Percentiles rank a stretch among this genome's conserved stretches.
Evolutionary conservation across 2,888 invertebrate species (phyloP).

Genomic region (Ophonus ardosiacus): DNA sequence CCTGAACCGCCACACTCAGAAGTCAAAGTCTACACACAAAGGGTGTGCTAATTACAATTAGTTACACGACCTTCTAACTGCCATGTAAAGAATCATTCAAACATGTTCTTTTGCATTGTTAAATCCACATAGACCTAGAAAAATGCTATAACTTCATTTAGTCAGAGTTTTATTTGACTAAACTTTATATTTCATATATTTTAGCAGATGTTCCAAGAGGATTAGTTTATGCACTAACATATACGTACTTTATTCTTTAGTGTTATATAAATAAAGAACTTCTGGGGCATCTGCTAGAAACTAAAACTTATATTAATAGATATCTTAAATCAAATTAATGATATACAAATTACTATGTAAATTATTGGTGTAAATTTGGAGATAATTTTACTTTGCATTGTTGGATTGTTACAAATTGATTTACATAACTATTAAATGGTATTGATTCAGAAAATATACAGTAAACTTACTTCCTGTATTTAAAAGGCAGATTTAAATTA

Average conservation of each 20-base stretch:
- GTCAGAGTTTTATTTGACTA: slow-evolving; percentile 60
- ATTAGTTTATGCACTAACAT: neutral
- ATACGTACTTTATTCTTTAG: no score
- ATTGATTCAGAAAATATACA: neutral
- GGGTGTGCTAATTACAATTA: slow-evolving; percentile 56
- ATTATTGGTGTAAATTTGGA: neutral
- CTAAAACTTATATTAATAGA: no score
- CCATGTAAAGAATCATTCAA: slow-evolving; percentile 43
- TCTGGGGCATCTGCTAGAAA: no score
- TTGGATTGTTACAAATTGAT: neutral
- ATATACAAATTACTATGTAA: no score
- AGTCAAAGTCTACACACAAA: slow-evolving; percentile 71
- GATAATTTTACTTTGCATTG: neutral
- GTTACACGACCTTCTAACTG: slow-evolving; percentile 47
- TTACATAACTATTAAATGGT: neutral
- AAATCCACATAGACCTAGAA: neutral
- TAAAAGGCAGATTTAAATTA: no score
- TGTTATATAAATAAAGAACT: no score
- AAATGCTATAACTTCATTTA: neutral
- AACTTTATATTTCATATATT: slow-evolving; percentile 11
- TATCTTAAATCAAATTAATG: no score
- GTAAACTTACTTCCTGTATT: neutral
- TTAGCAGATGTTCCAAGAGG: neutral
- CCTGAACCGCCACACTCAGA: slow-evolving; percentile 78
- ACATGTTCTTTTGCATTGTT: slow-evolving; percentile 24